Base-by-base conservation (phyloP, 2,888 invertebrate species). In the Falcaria lacertinaria region DNA sequence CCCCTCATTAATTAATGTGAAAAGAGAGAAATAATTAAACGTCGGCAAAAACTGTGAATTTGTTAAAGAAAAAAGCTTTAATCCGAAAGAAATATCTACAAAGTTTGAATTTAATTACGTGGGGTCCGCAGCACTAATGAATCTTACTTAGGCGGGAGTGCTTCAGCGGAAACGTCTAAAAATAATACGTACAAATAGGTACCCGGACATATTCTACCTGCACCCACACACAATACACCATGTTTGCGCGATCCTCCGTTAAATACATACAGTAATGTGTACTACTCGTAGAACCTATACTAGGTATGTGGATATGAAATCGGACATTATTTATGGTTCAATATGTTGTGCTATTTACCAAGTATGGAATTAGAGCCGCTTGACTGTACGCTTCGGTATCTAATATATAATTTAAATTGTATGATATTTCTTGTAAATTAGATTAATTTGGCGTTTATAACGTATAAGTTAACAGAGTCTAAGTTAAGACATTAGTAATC, bases 201-300 rank as follows among this genome's bases (percentile, higher is more conserved):
- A 54, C 60, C 55, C 60, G 44, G 48, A 51, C 53, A 64, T 77
- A 69, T 64, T 64, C 77, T 66, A 80, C 67, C 64, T 64, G 63
- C 45, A 56, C 56, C 56, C 53, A 53, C 53, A 57, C n/a, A 74
- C 78, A 78, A 73, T 74, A 75, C 69, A 73, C 57, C 49, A 54
- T 70, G 73, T 75, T 74, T 77, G 75, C 70, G 65, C 60, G 54
- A 68, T 69, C 64, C 67, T 66, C 71, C 70, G 69, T 78, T 81
- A 74, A 72, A 79, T 83, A 80, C 66, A 80, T 79, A 64, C 60
- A 58, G 57, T 80, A 80, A 84, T 81, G 73, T 76, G 60, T 71
- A 80, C 77, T n/a, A n/a, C n/a, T n/a, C n/a, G n/a, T 69, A 75
- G 75, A 76, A 79, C 77, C 78, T 81, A 83, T 77, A 71, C 66